Evolutionary conservation across 1,140 invertebrate species (phyloP).

Genomic region (Drosophila fuyamai): DNA sequence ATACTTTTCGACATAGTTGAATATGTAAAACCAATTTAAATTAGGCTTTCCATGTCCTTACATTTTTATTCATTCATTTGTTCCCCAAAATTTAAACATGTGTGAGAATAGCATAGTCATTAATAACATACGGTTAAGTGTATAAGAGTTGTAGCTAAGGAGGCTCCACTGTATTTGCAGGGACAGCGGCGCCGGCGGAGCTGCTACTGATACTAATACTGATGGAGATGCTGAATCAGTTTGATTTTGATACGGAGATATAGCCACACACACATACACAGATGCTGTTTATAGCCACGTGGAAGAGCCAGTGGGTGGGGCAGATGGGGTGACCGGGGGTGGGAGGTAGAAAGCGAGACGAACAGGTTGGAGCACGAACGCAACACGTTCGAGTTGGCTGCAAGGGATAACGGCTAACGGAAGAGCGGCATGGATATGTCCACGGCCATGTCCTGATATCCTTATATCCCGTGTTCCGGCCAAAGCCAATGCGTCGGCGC

Average conservation of each 20-base stretch:
- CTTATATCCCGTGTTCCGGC: constrained; percentile 11
- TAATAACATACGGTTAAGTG: no score
- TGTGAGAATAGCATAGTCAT: no score
- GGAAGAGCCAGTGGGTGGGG: background rate
- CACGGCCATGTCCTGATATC: constrained; percentile 27
- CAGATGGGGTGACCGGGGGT: background rate
- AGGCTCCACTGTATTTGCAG: background rate
- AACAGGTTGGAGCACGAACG: constrained; percentile 54
- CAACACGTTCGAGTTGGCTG: constrained; percentile 48
- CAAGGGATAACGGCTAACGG: constrained; percentile 52
- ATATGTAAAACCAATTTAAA: no score
- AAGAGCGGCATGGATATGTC: constrained; percentile 17
- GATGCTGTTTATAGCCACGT: constrained; percentile 62
- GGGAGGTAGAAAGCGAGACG: constrained; percentile 6
- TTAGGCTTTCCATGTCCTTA: no score
- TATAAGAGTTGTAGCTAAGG: background rate
- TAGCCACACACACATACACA: constrained; percentile 14
- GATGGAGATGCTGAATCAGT: constrained; percentile 31
- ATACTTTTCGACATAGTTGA: no score
- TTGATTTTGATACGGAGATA: constrained; percentile 38
- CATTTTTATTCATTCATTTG: no score
- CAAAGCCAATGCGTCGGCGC: constrained; percentile 67
- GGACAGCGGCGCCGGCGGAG: background rate
- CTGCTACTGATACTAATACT: constrained; percentile 22
- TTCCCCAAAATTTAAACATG: no score